Percentiles rank a stretch among this genome's conserved stretches.
These are phyloP conservation scores for Bovichtus variegatus DNA, from an alignment of 2,797 vertebrate genomes.

Conservation along the genomic window DNA sequence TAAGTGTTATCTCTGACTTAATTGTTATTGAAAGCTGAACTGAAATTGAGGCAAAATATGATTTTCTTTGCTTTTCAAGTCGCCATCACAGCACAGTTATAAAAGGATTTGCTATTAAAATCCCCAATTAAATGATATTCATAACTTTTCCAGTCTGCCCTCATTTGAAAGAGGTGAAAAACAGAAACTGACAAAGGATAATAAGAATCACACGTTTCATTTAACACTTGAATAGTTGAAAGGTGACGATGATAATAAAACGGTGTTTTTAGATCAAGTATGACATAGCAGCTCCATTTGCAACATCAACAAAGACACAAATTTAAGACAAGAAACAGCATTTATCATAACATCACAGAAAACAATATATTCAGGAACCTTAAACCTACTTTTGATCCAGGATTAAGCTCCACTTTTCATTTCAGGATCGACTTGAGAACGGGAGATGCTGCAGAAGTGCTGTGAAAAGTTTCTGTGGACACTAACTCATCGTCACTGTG, in stretches of 20 bases:
- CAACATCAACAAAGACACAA: too few relatives aligned
- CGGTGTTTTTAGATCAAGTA: too few relatives aligned
- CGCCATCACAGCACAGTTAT: background rate
- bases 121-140: constrained; percentile 21
- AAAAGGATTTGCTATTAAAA: background rate
- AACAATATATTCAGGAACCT: too few relatives aligned
- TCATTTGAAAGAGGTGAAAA: constrained; percentile 6
- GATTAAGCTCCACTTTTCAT: too few relatives aligned
- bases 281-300: too few relatives aligned
- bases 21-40: background rate
- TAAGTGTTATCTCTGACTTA: background rate
- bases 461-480: background rate
- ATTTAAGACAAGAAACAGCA: too few relatives aligned
- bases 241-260: too few relatives aligned
- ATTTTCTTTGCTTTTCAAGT: background rate
- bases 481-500: background rate
- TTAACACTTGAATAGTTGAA: too few relatives aligned
- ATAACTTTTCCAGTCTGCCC: constrained; percentile 6
- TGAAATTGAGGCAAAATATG: background rate
- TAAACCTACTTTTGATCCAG: too few relatives aligned
- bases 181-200: background rate
- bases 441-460: background rate
- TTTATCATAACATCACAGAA: too few relatives aligned
- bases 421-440: too few relatives aligned
- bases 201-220: constrained; percentile 21